phyloP scores from a whole-genome alignment of 2,797 vertebrate genomes.

The Lepus townsendii region DNA sequence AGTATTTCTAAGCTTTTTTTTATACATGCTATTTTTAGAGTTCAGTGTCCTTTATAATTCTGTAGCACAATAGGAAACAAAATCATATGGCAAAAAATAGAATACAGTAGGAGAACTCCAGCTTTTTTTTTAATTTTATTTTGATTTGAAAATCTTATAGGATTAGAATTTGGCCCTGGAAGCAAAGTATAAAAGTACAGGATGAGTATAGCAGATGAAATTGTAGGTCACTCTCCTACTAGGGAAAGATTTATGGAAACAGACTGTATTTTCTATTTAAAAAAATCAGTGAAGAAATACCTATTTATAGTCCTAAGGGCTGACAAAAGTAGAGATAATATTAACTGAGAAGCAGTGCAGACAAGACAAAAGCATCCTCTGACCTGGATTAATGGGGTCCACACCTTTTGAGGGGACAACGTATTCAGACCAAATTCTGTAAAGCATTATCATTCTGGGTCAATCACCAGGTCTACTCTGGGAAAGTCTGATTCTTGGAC shows the following conservation, averaged over 20 bases:
- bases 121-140: neutral
- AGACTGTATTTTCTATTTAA: conserved; percentile 30
- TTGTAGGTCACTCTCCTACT: neutral
- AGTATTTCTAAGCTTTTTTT: neutral
- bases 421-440: neutral
- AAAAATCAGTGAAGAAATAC: conserved; percentile 16
- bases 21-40: neutral
- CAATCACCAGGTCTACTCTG: neutral
- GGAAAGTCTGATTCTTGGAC: conserved; percentile 7
- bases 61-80: neutral
- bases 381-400: neutral
- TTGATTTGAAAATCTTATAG: conserved; percentile 23
- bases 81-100: neutral
- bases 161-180: conserved; percentile 70
- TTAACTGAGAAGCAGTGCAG: neutral
- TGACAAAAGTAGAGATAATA: conserved; percentile 16
- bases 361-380: conserved; percentile 23
- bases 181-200: conserved; percentile 38
- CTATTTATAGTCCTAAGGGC: neutral
- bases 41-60: conserved; percentile 9
- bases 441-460: neutral
- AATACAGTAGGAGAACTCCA: neutral
- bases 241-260: conserved; percentile 49
- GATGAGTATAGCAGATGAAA: conserved; percentile 6
- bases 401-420: neutral